A percentile compares a stretch with the other conserved stretches of the same genome.
phyloP scores from a whole-genome alignment of 2,113 vertebrate genomes.

The Heterotilapia buettikoferi region DNA sequence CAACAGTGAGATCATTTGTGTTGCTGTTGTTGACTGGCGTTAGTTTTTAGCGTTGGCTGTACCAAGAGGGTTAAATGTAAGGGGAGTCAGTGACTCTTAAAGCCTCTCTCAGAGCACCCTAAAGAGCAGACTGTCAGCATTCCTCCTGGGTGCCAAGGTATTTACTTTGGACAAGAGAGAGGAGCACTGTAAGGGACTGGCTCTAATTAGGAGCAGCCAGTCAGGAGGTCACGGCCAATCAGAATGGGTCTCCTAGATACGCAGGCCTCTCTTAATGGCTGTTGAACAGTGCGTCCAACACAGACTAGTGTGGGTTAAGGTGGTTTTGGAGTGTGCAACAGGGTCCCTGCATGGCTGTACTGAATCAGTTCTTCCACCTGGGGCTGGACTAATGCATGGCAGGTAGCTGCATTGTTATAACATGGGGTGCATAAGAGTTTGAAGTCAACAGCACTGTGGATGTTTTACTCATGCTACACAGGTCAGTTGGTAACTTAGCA shows the following conservation, averaged over 20 bases:
- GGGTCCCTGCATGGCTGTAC: not conserved
- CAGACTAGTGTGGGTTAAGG: not conserved
- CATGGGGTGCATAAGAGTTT: not conserved
- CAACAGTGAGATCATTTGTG: conserved; percentile 31
- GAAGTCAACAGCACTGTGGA: not conserved
- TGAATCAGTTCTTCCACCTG: not conserved
- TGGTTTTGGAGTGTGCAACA: conserved; percentile 14
- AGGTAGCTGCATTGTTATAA: not conserved
- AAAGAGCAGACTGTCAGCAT: conserved; percentile 55
- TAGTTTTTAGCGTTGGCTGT: conserved; percentile 13
- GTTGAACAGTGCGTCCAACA: not conserved
- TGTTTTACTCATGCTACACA: not conserved
- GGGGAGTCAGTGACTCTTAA: conserved; percentile 16
- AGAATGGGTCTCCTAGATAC: conserved; percentile 26
- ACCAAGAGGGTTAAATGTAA: conserved; percentile 25
- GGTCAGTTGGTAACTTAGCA: not conserved
- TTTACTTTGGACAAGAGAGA: conserved; percentile 63
- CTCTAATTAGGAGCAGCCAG: conserved; percentile 63
- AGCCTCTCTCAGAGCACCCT: conserved; percentile 21
- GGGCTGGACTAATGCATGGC: not conserved
- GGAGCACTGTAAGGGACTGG: conserved; percentile 52
- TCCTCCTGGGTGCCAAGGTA: conserved; percentile 58
- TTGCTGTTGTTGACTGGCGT: not conserved
- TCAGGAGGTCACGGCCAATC: conserved; percentile 54
- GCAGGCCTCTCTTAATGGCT: not conserved